Conservation (phyloP, 2,113 vertebrate species). For the Oxyura jamaicensis region DNA sequence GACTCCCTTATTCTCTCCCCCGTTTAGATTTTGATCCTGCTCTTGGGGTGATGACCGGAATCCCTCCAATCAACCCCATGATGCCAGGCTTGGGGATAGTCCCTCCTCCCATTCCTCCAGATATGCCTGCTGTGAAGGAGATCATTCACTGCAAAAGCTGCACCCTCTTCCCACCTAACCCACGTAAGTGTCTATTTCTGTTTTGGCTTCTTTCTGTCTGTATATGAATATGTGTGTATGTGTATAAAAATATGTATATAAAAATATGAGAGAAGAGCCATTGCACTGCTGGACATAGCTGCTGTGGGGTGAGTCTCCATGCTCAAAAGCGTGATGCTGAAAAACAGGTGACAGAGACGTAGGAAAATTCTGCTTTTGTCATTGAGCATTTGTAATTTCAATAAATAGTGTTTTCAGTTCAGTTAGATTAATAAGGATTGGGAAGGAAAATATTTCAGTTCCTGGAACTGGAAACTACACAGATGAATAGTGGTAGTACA, state of each 20-base stretch:
- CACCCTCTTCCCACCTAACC: slow-evolving; percentile 95
- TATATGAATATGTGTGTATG: rapidly evolving
- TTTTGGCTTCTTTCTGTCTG: not conserved
- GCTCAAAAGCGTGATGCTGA: not conserved
- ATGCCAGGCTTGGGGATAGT: slow-evolving; percentile 93
- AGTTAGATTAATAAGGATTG: not conserved
- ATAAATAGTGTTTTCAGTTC: not conserved
- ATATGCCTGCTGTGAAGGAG: slow-evolving; percentile 90
- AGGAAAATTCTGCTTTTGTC: not conserved
- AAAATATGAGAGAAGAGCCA: not conserved
- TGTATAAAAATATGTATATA: rapidly evolving
- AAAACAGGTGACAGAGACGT: not conserved
- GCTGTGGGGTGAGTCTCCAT: not conserved
- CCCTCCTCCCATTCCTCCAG: slow-evolving; percentile 86
- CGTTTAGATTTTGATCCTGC: slow-evolving; percentile 89
- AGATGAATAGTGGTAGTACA: not conserved
- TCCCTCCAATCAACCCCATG: slow-evolving; percentile 91
- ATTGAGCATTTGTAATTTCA: not conserved
- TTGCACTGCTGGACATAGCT: not conserved
- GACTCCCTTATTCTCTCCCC: not conserved
- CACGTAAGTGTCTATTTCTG: slow-evolving; percentile 80
- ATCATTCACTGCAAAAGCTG: slow-evolving; percentile 98
- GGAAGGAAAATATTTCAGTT: not conserved
- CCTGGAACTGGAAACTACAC: not conserved
- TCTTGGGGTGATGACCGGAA: slow-evolving; percentile 93